Evolutionary conservation across 2,797 vertebrate species (phyloP).

Genomic region (Mionectes olivaceus): DNA sequence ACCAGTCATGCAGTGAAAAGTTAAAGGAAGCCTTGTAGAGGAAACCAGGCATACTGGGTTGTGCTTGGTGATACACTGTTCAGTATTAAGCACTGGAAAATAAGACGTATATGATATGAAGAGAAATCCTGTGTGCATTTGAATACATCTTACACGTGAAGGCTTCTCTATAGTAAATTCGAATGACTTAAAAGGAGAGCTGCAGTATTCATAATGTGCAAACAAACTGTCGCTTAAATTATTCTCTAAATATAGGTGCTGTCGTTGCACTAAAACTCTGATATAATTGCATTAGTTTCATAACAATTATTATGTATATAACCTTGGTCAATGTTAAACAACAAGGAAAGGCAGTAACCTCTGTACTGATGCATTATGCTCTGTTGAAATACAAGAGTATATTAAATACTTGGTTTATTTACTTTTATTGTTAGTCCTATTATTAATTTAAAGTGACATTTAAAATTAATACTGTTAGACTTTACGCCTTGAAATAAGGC

Average conservation of each 20-base stretch:
- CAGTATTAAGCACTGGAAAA: conserved; percentile 16
- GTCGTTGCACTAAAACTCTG: background rate
- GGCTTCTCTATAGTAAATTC: conserved; percentile 3
- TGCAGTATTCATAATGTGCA: conserved; percentile 3
- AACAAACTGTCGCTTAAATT: conserved; percentile 38
- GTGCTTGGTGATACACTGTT: background rate
- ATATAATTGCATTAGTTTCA: conserved; percentile 45
- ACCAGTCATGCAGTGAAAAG: conserved; percentile 1
- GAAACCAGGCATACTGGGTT: conserved; percentile 3
- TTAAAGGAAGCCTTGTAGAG: conserved; percentile 20
- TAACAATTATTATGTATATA: conserved; percentile 10
- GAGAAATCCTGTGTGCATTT: background rate
- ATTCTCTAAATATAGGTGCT: background rate
- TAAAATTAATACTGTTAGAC: conserved; percentile 65
- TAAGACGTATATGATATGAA: background rate
- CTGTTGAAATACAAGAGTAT: conserved; percentile 17
- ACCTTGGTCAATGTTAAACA: conserved; percentile 31
- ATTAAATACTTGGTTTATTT: conserved; percentile 60
- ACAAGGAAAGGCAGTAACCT: conserved; percentile 10
- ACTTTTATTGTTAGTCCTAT: conserved; percentile 14
- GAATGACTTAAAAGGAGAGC: background rate
- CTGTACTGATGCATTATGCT: background rate
- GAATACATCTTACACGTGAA: background rate
- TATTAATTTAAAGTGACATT: conserved; percentile 65
- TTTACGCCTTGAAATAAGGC: conserved; percentile 9